These are phyloP conservation scores for Podabrus alpinus DNA, from an alignment of 2,888 invertebrate genomes.

Conservation along the genomic window DNA sequence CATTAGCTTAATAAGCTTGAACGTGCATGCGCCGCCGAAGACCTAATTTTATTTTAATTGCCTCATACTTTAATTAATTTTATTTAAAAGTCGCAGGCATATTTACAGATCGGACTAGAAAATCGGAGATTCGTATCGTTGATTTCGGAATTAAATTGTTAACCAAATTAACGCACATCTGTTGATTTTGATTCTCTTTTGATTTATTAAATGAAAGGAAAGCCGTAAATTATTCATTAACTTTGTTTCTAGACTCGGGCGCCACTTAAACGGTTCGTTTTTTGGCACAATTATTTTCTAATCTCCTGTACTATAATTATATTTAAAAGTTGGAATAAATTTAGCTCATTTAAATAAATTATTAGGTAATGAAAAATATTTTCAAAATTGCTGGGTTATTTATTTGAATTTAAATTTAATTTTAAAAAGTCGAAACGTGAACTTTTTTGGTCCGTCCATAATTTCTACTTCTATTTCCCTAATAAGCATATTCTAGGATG, in stretches of 20 bases:
- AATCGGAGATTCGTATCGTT: neutral
- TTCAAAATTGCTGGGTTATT: no score
- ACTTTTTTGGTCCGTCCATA: neutral
- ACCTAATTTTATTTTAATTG: constrained; percentile 27
- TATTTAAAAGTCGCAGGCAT: neutral
- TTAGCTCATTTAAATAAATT: neutral
- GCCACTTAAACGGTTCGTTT: neutral
- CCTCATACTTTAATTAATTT: constrained; percentile 18
- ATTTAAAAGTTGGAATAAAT: no score
- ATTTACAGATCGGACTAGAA: neutral
- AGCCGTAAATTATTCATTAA: no score
- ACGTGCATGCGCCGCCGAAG: constrained; percentile 13
- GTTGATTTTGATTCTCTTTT: neutral
- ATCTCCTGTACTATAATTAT: neutral
- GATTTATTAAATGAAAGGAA: neutral
- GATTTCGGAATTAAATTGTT: neutral
- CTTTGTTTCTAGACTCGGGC: neutral
- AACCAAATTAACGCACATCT: neutral
- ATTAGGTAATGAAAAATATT: neutral
- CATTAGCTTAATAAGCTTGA: constrained; percentile 23
- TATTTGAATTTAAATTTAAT: no score
- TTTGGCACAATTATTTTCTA: neutral
- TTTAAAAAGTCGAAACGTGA: neutral
- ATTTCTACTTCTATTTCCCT: constrained; percentile 6
- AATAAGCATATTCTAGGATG: constrained; percentile 5